A percentile compares a stretch with the other conserved stretches of the same genome.
Evolutionary conservation across 2,797 vertebrate species (phyloP).

Genomic region (Rhinogobio ventralis): DNA sequence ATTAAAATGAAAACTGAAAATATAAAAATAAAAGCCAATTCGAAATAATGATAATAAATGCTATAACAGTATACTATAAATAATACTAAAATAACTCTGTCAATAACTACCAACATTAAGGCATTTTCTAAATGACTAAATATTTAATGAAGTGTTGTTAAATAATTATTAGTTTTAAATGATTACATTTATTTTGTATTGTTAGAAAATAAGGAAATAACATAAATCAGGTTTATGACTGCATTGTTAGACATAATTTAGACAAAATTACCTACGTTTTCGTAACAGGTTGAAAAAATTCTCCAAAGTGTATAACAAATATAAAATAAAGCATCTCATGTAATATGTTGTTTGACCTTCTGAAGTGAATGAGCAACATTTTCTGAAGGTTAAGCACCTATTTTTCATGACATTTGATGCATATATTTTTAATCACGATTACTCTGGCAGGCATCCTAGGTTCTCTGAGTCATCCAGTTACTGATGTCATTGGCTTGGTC

Average conservation of each 20-base stretch:
- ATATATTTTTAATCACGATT: slow-evolving; percentile 2
- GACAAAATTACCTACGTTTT: neutral
- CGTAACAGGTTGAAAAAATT: neutral
- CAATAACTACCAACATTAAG: neutral
- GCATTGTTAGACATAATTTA: neutral
- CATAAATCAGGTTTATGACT: neutral
- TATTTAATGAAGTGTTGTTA: no score
- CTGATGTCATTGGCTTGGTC: slow-evolving; percentile 32
- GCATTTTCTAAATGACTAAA: no score
- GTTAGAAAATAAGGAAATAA: neutral
- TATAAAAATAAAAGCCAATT: no score
- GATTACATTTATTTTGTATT: neutral
- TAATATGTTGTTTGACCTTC: neutral
- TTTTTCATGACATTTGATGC: neutral
- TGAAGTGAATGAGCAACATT: neutral
- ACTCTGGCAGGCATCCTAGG: neutral
- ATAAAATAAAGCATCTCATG: neutral
- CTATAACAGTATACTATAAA: neutral
- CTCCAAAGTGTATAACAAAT: neutral
- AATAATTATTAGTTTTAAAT: no score
- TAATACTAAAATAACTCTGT: neutral
- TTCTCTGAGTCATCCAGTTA: slow-evolving; percentile 19
- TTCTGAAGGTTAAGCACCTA: neutral
- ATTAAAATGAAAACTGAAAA: no score
- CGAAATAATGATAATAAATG: neutral